Evolutionary conservation across 2,797 vertebrate species (phyloP).

Genomic region (Leptodactylus fallax): DNA sequence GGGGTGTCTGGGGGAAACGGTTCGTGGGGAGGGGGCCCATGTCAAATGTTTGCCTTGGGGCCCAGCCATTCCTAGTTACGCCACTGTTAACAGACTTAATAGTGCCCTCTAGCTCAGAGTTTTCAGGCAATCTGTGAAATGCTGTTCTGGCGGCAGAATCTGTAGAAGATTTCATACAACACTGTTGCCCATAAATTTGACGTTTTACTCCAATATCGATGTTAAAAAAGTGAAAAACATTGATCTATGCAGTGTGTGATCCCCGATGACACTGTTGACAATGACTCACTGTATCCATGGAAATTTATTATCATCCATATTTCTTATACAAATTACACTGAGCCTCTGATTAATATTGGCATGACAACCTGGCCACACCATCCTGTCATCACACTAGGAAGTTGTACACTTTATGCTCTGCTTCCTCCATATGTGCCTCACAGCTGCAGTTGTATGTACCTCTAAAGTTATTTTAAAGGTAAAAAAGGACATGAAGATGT

Average conservation of each 20-base stretch:
- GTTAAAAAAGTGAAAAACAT: neutral
- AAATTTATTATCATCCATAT: slow-evolving; percentile 29
- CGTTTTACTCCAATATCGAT: neutral
- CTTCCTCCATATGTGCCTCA: neutral
- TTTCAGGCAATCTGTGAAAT: neutral
- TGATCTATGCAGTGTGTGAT: neutral
- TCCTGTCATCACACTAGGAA: neutral
- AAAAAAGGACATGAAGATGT: neutral
- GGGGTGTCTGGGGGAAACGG: no score
- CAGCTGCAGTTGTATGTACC: neutral
- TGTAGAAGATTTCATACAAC: neutral
- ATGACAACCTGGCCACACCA: slow-evolving; percentile 19
- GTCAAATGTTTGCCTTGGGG: no score
- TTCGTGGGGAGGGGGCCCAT: no score
- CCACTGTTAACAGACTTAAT: neutral
- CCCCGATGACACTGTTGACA: slow-evolving; percentile 1
- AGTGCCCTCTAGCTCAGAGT: neutral
- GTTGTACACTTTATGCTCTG: neutral
- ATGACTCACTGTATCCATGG: slow-evolving; percentile 33
- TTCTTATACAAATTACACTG: neutral
- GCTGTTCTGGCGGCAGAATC: neutral
- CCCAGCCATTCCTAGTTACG: no score
- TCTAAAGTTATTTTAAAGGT: neutral
- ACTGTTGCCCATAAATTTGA: neutral
- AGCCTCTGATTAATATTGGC: slow-evolving; percentile 25